phyloP scores from a whole-genome alignment of 2,113 vertebrate genomes.

The Sebastes fasciatus region DNA sequence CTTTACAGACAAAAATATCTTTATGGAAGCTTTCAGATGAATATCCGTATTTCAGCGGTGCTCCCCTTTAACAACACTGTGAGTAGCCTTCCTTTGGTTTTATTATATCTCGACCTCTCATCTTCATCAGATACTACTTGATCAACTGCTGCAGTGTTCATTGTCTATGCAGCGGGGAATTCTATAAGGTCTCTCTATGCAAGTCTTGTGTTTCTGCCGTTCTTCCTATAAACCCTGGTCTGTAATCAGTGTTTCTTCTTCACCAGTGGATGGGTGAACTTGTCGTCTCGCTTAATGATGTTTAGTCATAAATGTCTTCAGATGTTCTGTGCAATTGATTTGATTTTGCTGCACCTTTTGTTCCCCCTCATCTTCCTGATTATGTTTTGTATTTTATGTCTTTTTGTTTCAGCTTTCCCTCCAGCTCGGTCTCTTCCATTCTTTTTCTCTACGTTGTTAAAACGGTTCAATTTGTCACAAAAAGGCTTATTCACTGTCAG shows the following conservation, averaged over 20 bases:
- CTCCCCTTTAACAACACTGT: constrained; percentile 44
- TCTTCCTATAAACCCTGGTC: constrained; percentile 7
- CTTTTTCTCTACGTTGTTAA: constrained; percentile 44
- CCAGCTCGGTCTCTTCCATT: constrained; percentile 55
- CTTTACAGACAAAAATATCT: background rate
- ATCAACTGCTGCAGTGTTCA: constrained; percentile 50
- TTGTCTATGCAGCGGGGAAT: constrained; percentile 57
- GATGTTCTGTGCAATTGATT: constrained; percentile 38
- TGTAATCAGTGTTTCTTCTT: background rate
- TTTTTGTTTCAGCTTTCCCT: constrained; percentile 59
- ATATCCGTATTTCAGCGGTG: constrained; percentile 15
- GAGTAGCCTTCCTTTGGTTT: background rate
- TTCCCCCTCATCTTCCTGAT: background rate
- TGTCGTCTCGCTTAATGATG: background rate
- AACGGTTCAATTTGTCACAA: constrained; percentile 60
- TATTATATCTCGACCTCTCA: constrained; percentile 14
- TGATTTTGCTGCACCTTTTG: constrained; percentile 40
- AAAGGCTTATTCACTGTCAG: constrained; percentile 68
- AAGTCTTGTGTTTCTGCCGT: constrained; percentile 64
- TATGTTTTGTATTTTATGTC: constrained; percentile 5
- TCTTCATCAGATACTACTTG: constrained; percentile 35
- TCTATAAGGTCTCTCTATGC: constrained; percentile 72
- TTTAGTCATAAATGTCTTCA: constrained; percentile 30
- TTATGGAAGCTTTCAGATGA: background rate
- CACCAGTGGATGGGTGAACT: constrained; percentile 5